These are phyloP conservation scores for Parthenolecanium corni DNA, from an alignment of 2,888 invertebrate species.

Conservation along the genomic window DNA sequence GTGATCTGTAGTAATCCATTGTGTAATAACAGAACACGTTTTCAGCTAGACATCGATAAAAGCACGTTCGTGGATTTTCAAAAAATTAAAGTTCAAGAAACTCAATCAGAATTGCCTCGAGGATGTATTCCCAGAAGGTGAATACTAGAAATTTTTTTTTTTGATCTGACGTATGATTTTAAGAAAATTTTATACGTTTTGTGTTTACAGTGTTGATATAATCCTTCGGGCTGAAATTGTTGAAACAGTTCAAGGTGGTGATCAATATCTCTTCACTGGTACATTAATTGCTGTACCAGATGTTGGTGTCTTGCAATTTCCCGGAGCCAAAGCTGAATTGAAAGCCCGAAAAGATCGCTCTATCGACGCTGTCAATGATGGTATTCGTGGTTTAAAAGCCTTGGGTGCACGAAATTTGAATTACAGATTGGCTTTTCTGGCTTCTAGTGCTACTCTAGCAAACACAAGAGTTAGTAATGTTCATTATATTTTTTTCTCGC, in stretches of 20 bases:
- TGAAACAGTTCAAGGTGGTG: conserved; percentile 84
- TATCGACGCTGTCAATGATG: conserved; percentile 65
- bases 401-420: conserved; percentile 76
- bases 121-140: conserved; percentile 91
- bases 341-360: conserved; percentile 56
- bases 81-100: conserved; percentile 94
- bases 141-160: neutral
- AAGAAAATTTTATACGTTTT: neutral
- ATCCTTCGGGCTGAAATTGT: conserved; percentile 91
- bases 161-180: neutral
- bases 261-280: conserved; percentile 82
- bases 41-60: conserved; percentile 83
- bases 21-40: conserved; percentile 81
- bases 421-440: conserved; percentile 84
- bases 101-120: conserved; percentile 88
- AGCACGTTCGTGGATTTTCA: conserved; percentile 96
- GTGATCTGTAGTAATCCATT: conserved; percentile 93
- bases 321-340: conserved; percentile 76
- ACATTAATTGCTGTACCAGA: conserved; percentile 96
- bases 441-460: conserved; percentile 80
- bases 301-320: conserved; percentile 70
- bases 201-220: conserved; percentile 59
- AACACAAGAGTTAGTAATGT: conserved; percentile 51
- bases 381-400: conserved; percentile 73
- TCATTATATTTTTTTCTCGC: neutral